Evolutionary conservation across 2,113 vertebrate species (phyloP).

Genomic region (Harpagus bidentatus): DNA sequence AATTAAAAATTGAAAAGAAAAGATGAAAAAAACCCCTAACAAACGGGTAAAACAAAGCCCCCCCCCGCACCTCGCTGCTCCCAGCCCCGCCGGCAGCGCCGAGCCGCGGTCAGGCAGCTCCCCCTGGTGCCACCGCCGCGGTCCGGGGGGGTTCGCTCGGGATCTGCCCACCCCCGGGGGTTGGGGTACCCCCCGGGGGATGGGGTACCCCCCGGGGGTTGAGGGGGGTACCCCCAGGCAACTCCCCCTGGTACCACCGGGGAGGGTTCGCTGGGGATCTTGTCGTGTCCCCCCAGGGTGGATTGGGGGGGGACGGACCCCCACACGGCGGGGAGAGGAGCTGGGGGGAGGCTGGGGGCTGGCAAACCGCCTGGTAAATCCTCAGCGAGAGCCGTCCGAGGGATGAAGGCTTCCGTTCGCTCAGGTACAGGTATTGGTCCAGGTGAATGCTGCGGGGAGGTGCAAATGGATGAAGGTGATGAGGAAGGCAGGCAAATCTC

Average conservation of each 20-base stretch:
- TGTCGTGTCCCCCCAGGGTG: too few relatives aligned
- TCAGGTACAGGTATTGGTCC: rapidly evolving
- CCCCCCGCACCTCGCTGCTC: neutral
- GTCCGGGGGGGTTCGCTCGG: neutral
- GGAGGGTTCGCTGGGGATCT: too few relatives aligned
- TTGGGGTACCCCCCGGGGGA: too few relatives aligned
- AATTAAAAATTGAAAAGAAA: too few relatives aligned
- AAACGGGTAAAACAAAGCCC: neutral
- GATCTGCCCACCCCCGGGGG: neutral
- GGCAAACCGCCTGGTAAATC: rapidly evolving
- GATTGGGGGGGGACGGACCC: neutral
- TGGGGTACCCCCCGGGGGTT: too few relatives aligned
- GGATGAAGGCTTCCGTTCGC: neutral
- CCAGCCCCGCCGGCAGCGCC: neutral
- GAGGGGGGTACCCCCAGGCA: too few relatives aligned
- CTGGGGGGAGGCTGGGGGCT: neutral
- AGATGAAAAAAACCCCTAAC: too few relatives aligned
- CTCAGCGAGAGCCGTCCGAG: neutral
- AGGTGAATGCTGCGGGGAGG: rapidly evolving
- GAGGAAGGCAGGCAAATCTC: neutral
- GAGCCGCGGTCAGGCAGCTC: constrained; percentile 41
- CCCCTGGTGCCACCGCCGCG: constrained; percentile 59
- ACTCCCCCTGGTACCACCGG: too few relatives aligned
- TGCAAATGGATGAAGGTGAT: rapidly evolving
- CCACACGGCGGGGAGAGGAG: too few relatives aligned